Evolutionary conservation across 1,140 invertebrate species (phyloP).

Genomic region (Hylyphantes graminicola): DNA sequence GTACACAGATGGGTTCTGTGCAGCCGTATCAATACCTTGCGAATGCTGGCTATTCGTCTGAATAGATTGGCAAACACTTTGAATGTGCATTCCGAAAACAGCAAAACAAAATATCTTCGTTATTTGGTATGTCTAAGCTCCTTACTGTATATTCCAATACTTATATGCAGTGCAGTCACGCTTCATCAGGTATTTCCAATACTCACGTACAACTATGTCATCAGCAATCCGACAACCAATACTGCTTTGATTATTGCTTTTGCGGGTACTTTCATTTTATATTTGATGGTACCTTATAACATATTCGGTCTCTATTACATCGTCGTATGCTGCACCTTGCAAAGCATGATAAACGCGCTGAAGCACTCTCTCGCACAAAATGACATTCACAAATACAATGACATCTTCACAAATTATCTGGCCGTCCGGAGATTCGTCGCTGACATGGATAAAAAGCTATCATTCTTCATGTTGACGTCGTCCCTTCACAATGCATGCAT

Average conservation of each 20-base stretch:
- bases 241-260: background rate
- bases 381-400: background rate
- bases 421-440: background rate
- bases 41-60: background rate
- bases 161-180: too few relatives aligned
- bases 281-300: background rate
- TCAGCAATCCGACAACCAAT: too few relatives aligned
- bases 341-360: background rate
- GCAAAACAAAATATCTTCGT: background rate
- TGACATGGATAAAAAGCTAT: background rate
- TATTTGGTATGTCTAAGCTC: background rate
- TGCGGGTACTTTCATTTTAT: too few relatives aligned
- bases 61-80: background rate
- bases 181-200: background rate
- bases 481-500: background rate
- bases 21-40: background rate
- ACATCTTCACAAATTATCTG: background rate
- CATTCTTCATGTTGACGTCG: background rate
- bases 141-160: background rate
- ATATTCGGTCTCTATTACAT: background rate
- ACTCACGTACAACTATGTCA: background rate
- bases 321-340: background rate
- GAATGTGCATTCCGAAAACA: background rate
- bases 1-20: constrained; percentile 1
- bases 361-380: background rate